Conservation (phyloP, 2,888 invertebrate species). For the Eristalis intricaria region DNA sequence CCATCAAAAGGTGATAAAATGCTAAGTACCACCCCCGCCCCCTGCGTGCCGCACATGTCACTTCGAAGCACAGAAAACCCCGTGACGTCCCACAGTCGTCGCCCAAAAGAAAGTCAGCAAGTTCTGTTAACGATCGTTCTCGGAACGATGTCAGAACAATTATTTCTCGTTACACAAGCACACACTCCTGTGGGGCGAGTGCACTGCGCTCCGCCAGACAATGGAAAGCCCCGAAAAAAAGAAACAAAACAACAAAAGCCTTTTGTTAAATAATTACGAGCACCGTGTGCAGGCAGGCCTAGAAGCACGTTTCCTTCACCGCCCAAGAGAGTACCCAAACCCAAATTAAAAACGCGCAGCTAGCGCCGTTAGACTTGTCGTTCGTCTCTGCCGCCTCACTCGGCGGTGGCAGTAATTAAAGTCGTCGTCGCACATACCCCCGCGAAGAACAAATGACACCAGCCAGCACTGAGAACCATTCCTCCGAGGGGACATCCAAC, state of each 20-base stretch:
- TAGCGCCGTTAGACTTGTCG: constrained; percentile 31
- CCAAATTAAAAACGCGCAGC: constrained; percentile 18
- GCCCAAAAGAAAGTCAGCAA: neutral
- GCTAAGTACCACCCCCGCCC: neutral
- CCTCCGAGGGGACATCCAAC: neutral
- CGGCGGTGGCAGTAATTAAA: constrained; percentile 45
- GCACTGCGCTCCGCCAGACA: neutral
- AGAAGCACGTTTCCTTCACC: constrained; percentile 19
- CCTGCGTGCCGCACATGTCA: neutral
- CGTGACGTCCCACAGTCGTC: too few relatives aligned
- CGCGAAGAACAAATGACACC: constrained; percentile 42
- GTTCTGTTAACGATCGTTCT: neutral
- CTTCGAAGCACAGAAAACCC: neutral
- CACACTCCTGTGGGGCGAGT: neutral
- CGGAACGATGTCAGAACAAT: neutral
- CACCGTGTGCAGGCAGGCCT: constrained; percentile 10
- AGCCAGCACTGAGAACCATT: constrained; percentile 48
- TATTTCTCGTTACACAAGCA: neutral
- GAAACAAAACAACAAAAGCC: neutral
- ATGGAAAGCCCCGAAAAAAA: neutral
- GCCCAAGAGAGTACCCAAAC: neutral
- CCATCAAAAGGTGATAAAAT: neutral
- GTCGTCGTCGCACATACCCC: constrained; percentile 15
- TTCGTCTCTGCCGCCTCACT: constrained; percentile 13
- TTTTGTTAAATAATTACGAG: constrained; percentile 29